Percentiles rank a stretch among this genome's conserved stretches.
Evolutionary conservation across 2,113 vertebrate species (phyloP).

Genomic region (Periophthalmus modestus): DNA sequence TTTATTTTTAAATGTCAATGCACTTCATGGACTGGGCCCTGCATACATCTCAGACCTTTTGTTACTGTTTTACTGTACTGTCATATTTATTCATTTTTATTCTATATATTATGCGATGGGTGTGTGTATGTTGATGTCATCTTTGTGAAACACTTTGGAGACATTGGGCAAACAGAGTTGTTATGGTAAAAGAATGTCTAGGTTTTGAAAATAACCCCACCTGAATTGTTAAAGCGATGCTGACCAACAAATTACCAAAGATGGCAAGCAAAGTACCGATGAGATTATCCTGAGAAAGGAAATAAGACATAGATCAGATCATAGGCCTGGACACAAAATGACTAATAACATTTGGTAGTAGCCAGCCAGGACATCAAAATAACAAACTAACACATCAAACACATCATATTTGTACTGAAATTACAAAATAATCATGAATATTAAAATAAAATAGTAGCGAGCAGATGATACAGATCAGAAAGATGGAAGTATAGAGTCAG

Average conservation of each 20-base stretch:
- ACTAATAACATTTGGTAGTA: not conserved
- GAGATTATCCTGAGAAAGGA: slow-evolving; percentile 86
- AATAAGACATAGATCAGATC: not conserved
- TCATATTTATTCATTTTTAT: too few species aligned
- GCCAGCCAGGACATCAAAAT: not conserved
- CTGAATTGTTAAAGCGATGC: slow-evolving; percentile 93
- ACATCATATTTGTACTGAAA: too few species aligned
- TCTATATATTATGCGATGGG: too few species aligned
- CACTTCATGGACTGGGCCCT: too few species aligned
- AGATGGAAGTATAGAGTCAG: not conserved
- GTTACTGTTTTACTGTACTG: too few species aligned
- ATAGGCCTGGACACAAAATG: not conserved
- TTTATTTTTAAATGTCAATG: too few species aligned
- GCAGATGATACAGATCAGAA: not conserved
- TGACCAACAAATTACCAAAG: slow-evolving; percentile 92
- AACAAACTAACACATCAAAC: not conserved
- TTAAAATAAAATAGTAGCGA: not conserved
- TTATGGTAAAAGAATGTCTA: not conserved
- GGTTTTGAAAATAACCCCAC: slow-evolving; percentile 61
- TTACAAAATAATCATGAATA: too few species aligned
- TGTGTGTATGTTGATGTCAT: too few species aligned
- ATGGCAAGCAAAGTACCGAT: slow-evolving; percentile 94
- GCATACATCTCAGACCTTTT: too few species aligned
- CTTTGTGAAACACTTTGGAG: too few species aligned
- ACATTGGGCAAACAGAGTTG: not conserved